Percentiles rank a stretch among this genome's conserved stretches.
These are phyloP conservation scores for Standfussiana lucernea DNA, from an alignment of 2,888 invertebrate genomes.

Conservation along the genomic window DNA sequence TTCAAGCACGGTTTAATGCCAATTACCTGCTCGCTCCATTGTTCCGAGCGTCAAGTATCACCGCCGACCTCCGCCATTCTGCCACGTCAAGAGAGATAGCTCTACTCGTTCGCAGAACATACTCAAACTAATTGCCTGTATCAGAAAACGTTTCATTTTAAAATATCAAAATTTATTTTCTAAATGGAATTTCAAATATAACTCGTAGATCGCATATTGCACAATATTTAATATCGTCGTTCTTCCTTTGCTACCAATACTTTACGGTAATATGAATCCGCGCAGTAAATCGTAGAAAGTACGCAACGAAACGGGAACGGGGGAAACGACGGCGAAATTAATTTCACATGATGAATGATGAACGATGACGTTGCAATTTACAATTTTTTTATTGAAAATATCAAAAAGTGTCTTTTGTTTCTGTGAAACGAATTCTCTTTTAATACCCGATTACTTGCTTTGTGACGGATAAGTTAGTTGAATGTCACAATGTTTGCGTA, in stretches of 20 bases:
- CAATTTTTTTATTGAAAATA: constrained; percentile 78
- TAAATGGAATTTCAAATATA: constrained; percentile 60
- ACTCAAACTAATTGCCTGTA: constrained; percentile 61
- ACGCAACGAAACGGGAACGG: constrained; percentile 79
- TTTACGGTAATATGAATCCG: constrained; percentile 81
- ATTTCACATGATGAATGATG: constrained; percentile 90
- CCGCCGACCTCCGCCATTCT: constrained; percentile 63
- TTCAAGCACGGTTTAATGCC: constrained; percentile 83
- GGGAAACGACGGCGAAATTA: constrained; percentile 84
- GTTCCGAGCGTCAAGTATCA: constrained; percentile 81
- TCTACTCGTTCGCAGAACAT: constrained; percentile 62
- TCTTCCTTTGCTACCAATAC: constrained; percentile 77
- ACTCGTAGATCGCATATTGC: constrained; percentile 60
- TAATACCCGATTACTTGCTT: constrained; percentile 54
- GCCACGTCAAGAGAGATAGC: constrained; percentile 72
- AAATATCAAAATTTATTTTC: constrained; percentile 50
- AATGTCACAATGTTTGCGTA: neutral
- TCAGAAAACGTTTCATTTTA: constrained; percentile 48
- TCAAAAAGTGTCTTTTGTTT: constrained; percentile 73
- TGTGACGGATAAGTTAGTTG: constrained; percentile 10
- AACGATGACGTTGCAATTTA: constrained; percentile 87
- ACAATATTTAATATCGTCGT: constrained; percentile 80
- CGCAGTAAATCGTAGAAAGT: constrained; percentile 85
- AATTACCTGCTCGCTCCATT: constrained; percentile 84
- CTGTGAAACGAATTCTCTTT: constrained; percentile 70